Evolutionary conservation across 2,888 invertebrate genomes (phyloP), one percentile per base, ranked within the genome.

Genomic region (Phengaris alcon): DNA sequence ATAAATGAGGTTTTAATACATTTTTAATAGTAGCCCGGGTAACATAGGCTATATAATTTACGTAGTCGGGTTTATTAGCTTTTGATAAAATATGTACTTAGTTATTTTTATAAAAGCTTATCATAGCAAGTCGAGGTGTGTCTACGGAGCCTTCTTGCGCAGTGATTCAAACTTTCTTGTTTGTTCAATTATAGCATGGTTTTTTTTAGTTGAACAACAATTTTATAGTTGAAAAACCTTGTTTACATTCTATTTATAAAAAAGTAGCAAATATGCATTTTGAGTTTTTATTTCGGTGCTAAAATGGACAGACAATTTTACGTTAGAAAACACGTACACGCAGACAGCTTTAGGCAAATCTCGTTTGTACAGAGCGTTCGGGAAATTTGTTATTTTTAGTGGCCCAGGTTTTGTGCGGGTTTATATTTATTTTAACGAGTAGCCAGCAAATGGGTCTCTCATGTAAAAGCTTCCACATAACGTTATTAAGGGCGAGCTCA

Each of bases 301-400:
- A 72, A 72, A 72, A 72, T 72, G 72, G 35, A 54, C 51, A 22
- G 54, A 52, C 72, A 52, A 52, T 54, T 72, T 54, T 22, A 72
- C 75, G 75, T 77, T 77, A 76, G 78, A 76, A 76, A 77, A 76
- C 69, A 76, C 77, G 77, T 78, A 73, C 77, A 75, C 77, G 69
- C 74, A 55, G 73, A 77, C 74, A 77, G 77, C 77, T 76, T 59
- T 76, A 76, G 77, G 78, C 77, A 74, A 77, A 55, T 72, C 73
- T 74, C 75, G 70, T 77, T 75, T 78, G 74, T 77, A 81, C 79
- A 81, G 81, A 79, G 78, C 79, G 81, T 78, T 79, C 76, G 74
- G 75, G 70, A 78, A 79, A 81, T 81, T 79, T 81, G 81, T 80
- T 80, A 80, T 80, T 79, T 79, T 78, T 74, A 77, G 77, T 78